Conservation (phyloP, 1,140 invertebrate species). For the Drosophila grimshawi region DNA sequence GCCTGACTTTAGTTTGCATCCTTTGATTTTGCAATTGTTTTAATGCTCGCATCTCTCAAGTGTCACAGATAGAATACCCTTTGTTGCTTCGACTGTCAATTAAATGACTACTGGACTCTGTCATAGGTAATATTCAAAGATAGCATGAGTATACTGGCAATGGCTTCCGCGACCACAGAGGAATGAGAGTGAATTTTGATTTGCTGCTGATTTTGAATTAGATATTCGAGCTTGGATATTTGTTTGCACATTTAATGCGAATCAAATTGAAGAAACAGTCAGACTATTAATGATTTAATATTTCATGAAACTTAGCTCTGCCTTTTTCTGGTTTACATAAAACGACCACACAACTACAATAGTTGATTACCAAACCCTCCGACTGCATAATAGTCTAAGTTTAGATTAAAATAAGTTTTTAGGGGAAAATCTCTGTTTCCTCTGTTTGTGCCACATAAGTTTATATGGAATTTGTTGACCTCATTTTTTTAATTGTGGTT, state of each 20-base stretch:
- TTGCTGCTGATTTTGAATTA: too few species aligned
- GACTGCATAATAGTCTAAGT: too few species aligned
- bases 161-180: too few species aligned
- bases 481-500: neutral
- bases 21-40: constrained; percentile 4
- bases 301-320: neutral
- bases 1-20: neutral
- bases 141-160: too few species aligned
- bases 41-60: constrained; percentile 5
- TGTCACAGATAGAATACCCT: constrained; percentile 3
- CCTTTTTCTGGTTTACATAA: neutral
- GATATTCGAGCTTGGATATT: neutral
- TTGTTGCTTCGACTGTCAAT: constrained; percentile 21
- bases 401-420: neutral
- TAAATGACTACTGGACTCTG: constrained; percentile 22
- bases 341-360: neutral
- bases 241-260: neutral
- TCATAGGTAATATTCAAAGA: constrained; percentile 2
- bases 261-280: too few species aligned
- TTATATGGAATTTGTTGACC: neutral
- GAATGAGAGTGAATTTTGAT: neutral
- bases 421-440: neutral
- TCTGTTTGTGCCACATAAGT: neutral
- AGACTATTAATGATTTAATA: neutral
- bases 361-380: neutral